phyloP scores from a whole-genome alignment of 1,140 invertebrate species.

The Camponotus pennsylvanicus region DNA sequence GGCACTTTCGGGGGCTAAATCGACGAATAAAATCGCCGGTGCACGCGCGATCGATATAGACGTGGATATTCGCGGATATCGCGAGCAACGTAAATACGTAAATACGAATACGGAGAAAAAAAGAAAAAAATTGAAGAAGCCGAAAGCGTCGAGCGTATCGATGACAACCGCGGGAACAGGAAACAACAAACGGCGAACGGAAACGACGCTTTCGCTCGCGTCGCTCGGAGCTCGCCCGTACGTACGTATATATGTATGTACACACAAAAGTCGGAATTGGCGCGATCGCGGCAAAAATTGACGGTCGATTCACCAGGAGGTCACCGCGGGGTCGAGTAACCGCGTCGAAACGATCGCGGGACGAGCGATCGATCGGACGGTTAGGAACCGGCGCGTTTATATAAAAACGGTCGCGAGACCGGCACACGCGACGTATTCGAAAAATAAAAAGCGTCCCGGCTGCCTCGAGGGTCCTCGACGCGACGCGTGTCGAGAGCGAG shows the following conservation, averaged over 20 bases:
- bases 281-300: constrained; percentile 24
- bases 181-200: constrained; percentile 34
- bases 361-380: no score
- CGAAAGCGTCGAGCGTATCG: background rate
- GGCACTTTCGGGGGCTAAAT: background rate
- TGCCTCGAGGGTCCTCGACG: background rate
- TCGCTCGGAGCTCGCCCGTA: background rate
- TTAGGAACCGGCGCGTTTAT: background rate
- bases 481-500: background rate
- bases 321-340: background rate
- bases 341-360: background rate
- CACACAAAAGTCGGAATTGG: background rate
- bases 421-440: constrained; percentile 39
- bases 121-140: background rate
- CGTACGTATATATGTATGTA: no score
- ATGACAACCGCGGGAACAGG: constrained; percentile 16
- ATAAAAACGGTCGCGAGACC: constrained; percentile 2
- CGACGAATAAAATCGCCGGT: background rate
- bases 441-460: constrained; percentile 54
- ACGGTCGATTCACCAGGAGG: constrained; percentile 24
- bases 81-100: constrained; percentile 1
- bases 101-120: no score
- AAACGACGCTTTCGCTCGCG: background rate
- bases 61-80: background rate
- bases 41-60: constrained; percentile 3